Evolutionary conservation across 2,888 invertebrate genomes (phyloP).

Genomic region (Isoperla grammatica): DNA sequence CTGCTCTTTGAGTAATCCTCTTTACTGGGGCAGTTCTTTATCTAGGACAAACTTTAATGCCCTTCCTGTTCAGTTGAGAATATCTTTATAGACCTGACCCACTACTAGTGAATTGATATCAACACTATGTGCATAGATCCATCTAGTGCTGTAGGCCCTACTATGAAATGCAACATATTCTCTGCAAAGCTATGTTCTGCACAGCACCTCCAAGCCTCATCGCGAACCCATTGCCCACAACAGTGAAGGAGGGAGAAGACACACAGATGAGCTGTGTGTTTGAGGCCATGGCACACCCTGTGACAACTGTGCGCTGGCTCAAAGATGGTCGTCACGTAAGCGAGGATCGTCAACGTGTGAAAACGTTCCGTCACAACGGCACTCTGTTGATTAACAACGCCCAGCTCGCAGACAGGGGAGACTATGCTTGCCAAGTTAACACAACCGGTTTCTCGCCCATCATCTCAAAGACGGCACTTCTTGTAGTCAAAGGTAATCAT

Average conservation of each 20-base stretch:
- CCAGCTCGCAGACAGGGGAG: conserved; percentile 55
- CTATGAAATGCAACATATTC: too few species aligned
- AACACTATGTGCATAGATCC: too few species aligned
- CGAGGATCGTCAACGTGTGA: conserved; percentile 33
- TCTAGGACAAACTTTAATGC: too few species aligned
- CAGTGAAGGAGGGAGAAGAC: conserved; percentile 60
- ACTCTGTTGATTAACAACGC: conserved; percentile 50
- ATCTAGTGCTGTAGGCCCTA: too few species aligned
- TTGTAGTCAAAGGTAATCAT: conserved; percentile 54
- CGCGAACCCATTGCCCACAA: conserved; percentile 51
- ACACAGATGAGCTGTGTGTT: conserved; percentile 61
- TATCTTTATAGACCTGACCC: too few species aligned
- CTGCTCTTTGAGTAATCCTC: too few species aligned
- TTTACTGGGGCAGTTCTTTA: too few species aligned
- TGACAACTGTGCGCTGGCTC: conserved; percentile 61
- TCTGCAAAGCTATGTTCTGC: too few species aligned
- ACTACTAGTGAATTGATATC: too few species aligned
- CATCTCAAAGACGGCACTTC: conserved; percentile 52
- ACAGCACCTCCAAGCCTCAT: conserved; percentile 56
- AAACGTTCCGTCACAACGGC: conserved; percentile 44
- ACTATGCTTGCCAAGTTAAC: conserved; percentile 60
- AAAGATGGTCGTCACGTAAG: conserved; percentile 39
- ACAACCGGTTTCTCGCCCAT: conserved; percentile 57
- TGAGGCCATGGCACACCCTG: conserved; percentile 47
- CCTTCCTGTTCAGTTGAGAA: too few species aligned